These are phyloP conservation scores for Pelochelys cantorii DNA, from an alignment of 2,797 vertebrate species.

Conservation along the genomic window DNA sequence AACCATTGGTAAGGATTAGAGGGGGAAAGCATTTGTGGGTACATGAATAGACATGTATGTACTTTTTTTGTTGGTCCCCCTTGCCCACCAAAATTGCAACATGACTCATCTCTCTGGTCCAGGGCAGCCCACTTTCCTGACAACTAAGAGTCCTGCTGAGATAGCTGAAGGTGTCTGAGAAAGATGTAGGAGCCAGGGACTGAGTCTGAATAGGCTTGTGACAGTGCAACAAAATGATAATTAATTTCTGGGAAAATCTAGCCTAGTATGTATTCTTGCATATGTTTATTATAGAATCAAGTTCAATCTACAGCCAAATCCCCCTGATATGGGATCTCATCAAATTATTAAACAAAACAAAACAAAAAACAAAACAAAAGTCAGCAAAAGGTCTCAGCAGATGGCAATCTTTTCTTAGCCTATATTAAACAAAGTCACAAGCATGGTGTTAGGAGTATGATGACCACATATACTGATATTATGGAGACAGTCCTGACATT, in stretches of 20 bases:
- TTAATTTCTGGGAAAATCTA: not conserved
- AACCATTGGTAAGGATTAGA: not conserved
- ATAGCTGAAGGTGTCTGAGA: not conserved
- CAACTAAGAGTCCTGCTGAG: not conserved
- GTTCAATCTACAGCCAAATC: not conserved
- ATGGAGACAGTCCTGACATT: not conserved
- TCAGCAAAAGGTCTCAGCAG: not conserved
- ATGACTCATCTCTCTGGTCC: not conserved
- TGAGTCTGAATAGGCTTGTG: not conserved
- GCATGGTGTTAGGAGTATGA: fast-evolving
- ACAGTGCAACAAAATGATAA: not conserved
- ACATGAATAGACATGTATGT: not conserved
- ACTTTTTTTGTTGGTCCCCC: not conserved
- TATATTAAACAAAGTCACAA: not conserved
- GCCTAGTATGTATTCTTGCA: not conserved
- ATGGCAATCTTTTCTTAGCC: not conserved
- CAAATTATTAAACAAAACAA: not conserved
- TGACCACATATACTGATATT: not conserved
- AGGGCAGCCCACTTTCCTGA: not conserved
- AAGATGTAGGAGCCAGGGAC: not conserved
- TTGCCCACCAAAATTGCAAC: not conserved
- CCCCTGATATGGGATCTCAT: not conserved
- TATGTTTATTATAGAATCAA: not conserved
- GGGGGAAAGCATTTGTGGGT: not conserved
- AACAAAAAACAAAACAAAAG: not conserved